Percentiles rank a stretch among this genome's conserved stretches.
Conservation (phyloP, 2,888 invertebrate genomes). For the Pantelozetes paolii region DNA sequence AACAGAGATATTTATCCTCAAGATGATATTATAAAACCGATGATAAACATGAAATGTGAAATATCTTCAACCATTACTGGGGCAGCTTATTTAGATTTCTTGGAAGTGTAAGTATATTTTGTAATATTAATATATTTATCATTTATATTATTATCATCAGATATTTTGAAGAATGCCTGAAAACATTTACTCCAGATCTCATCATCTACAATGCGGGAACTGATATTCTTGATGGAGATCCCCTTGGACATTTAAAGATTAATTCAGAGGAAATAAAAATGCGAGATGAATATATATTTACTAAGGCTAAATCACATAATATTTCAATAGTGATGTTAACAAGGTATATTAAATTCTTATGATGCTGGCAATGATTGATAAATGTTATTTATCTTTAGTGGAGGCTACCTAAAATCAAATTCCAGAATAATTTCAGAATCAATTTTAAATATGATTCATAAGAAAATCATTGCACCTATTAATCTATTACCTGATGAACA, state of each 20-base stretch:
- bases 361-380: neutral
- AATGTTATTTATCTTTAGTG: conserved; percentile 55
- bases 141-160: too few relatives aligned
- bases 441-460: too few relatives aligned
- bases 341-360: conserved; percentile 46
- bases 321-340: conserved; percentile 81
- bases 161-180: conserved; percentile 59
- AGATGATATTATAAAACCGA: conserved; percentile 66
- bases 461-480: too few relatives aligned
- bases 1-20: conserved; percentile 74
- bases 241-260: conserved; percentile 68
- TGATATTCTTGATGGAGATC: conserved; percentile 72
- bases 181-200: conserved; percentile 70
- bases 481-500: too few relatives aligned
- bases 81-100: conserved; percentile 63
- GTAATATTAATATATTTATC: too few relatives aligned
- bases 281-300: conserved; percentile 77
- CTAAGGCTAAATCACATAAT: conserved; percentile 60
- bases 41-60: conserved; percentile 50
- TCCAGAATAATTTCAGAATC: conserved; percentile 72
- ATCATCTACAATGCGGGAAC: conserved; percentile 89
- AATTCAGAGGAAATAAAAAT: conserved; percentile 67
- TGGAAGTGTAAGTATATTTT: conserved; percentile 65
- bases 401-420: conserved; percentile 67
- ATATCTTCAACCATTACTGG: conserved; percentile 63